These are phyloP conservation scores for Steinernema carpocapsae DNA, from an alignment of 2,888 invertebrate species.

Conservation along the genomic window DNA sequence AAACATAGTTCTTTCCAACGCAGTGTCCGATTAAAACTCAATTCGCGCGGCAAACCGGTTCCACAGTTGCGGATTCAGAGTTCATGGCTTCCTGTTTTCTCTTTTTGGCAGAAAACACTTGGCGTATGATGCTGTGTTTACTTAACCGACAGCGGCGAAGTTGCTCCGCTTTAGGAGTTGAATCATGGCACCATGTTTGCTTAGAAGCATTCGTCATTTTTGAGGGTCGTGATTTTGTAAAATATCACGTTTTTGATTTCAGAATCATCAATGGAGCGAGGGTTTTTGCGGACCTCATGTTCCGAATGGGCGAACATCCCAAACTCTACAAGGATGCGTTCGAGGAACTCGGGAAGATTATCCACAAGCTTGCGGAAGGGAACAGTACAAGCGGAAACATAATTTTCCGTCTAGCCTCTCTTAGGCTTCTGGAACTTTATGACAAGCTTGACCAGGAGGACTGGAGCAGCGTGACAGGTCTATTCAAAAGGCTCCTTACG, in stretches of 20 bases:
- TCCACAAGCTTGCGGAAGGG: conserved; percentile 47
- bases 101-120: too few species aligned
- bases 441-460: too few species aligned
- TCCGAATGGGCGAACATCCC: conserved; percentile 42
- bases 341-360: conserved; percentile 44
- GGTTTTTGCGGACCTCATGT: background rate
- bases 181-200: background rate
- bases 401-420: too few species aligned
- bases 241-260: background rate
- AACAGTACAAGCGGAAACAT: too few species aligned
- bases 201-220: background rate
- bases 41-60: too few species aligned
- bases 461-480: too few species aligned
- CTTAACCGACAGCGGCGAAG: background rate
- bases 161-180: background rate
- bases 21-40: too few species aligned
- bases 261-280: conserved; percentile 2
- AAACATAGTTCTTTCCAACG: too few species aligned
- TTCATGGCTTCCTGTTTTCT: too few species aligned
- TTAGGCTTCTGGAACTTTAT: too few species aligned
- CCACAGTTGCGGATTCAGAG: too few species aligned
- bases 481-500: too few species aligned
- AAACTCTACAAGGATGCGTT: conserved; percentile 45
- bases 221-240: background rate
- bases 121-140: background rate